Percentiles rank a stretch among this genome's conserved stretches.
These are phyloP conservation scores for Myanophis thanlyinensis DNA, from an alignment of 2,113 vertebrate genomes.

Conservation along the genomic window DNA sequence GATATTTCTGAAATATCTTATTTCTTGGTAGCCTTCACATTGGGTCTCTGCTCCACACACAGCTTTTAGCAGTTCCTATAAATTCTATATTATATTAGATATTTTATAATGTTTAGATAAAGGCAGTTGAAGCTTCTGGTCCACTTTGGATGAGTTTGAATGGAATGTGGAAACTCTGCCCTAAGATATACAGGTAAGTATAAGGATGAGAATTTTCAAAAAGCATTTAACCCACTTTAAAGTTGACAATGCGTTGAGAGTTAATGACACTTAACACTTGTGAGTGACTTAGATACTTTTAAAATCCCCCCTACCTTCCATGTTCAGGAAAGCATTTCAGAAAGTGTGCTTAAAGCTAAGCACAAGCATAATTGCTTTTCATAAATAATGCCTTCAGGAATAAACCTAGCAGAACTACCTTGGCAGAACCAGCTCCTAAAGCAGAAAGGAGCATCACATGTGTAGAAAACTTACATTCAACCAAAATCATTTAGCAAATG, in stretches of 20 bases:
- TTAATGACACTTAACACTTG: conserved; percentile 23
- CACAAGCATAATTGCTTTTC: conserved; percentile 19
- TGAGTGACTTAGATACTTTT: conserved; percentile 14
- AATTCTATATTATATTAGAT: neutral
- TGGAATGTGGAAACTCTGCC: neutral
- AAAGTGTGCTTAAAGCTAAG: conserved; percentile 24
- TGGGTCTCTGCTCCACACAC: neutral
- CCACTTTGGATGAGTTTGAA: conserved; percentile 4
- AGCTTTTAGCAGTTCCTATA: neutral
- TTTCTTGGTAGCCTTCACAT: neutral
- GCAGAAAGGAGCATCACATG: conserved; percentile 48
- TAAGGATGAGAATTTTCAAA: neutral
- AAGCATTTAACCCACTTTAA: conserved; percentile 21
- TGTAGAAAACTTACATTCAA: conserved; percentile 41
- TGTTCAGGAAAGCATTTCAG: conserved; percentile 2
- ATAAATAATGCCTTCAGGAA: conserved; percentile 15
- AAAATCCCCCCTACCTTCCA: neutral
- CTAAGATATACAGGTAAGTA: neutral
- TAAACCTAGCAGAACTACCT: conserved; percentile 21
- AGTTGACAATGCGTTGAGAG: conserved; percentile 22
- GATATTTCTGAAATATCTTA: neutral
- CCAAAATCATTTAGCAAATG: conserved; percentile 54
- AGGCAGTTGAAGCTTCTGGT: neutral
- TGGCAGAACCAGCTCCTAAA: neutral
- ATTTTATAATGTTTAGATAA: neutral